Evolutionary conservation across 2,113 vertebrate species (phyloP).

Genomic region (Trochalopteron elliotii): DNA sequence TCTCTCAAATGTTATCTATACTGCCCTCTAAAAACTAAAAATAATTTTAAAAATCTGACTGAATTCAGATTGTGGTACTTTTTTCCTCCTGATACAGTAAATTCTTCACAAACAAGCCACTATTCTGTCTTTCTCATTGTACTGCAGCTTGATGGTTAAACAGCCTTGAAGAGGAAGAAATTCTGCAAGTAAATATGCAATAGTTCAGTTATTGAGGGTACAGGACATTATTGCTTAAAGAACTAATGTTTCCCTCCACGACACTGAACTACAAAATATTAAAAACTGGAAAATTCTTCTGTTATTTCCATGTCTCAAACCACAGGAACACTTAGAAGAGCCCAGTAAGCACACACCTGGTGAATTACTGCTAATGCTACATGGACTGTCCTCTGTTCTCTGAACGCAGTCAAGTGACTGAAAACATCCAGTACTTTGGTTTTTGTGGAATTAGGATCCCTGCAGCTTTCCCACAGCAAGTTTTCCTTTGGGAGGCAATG

Average conservation of each 20-base stretch:
- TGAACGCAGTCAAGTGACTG: background rate
- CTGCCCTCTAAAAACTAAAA: background rate
- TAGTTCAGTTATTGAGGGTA: background rate
- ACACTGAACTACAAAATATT: background rate
- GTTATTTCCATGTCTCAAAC: background rate
- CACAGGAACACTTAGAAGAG: background rate
- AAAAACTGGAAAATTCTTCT: background rate
- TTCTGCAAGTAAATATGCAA: background rate
- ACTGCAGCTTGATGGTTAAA: background rate
- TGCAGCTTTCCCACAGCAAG: background rate
- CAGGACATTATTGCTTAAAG: background rate
- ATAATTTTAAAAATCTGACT: background rate
- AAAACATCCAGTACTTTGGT: background rate
- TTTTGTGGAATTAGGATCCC: background rate
- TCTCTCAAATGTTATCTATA: background rate
- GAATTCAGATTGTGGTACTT: background rate
- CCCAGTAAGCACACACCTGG: background rate
- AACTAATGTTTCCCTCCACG: background rate
- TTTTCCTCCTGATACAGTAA: background rate
- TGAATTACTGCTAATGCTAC: background rate
- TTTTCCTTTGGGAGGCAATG: background rate
- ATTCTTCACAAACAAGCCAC: background rate
- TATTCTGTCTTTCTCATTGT: background rate
- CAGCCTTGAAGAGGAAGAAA: background rate
- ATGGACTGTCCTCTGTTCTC: background rate